phyloP scores from a whole-genome alignment of 2,797 vertebrate genomes.

The Smutsia temminckii region DNA sequence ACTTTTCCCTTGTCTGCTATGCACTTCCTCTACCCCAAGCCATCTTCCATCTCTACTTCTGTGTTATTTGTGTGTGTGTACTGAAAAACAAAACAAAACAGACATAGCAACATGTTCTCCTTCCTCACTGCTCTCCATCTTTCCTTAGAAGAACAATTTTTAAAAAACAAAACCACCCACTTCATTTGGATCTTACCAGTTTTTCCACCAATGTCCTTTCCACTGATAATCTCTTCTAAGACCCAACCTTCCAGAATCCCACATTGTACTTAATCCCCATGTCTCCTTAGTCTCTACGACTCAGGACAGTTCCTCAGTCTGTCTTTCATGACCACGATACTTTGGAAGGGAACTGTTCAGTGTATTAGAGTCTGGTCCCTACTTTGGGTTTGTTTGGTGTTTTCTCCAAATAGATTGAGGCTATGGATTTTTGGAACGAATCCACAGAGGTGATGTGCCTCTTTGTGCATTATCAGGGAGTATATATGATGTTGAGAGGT shows the following conservation, averaged over 20 bases:
- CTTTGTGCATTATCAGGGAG: not conserved
- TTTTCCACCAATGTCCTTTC: not conserved
- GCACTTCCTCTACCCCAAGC: not conserved
- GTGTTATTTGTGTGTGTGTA: not conserved
- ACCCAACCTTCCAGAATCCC: not conserved
- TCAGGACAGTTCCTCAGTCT: not conserved
- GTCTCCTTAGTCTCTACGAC: not conserved
- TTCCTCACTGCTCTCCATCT: not conserved
- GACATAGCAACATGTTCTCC: not conserved
- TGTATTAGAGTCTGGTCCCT: not conserved
- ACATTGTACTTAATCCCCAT: not conserved
- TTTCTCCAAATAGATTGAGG: not conserved
- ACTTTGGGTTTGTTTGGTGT: not conserved
- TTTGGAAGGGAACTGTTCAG: not conserved
- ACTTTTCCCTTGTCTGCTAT: not conserved
- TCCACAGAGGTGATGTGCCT: not conserved
- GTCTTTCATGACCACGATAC: not conserved
- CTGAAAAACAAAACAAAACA: not conserved
- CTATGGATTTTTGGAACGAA: not conserved
- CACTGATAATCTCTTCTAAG: not conserved
- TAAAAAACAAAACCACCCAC: constrained; percentile 9
- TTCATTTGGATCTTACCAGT: not conserved
- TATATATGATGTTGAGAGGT: too few relatives aligned
- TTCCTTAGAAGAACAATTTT: constrained; percentile 37
- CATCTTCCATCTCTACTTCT: not conserved